phyloP scores from a whole-genome alignment of 1,140 invertebrate genomes.

The Platyscapa corneri region DNA sequence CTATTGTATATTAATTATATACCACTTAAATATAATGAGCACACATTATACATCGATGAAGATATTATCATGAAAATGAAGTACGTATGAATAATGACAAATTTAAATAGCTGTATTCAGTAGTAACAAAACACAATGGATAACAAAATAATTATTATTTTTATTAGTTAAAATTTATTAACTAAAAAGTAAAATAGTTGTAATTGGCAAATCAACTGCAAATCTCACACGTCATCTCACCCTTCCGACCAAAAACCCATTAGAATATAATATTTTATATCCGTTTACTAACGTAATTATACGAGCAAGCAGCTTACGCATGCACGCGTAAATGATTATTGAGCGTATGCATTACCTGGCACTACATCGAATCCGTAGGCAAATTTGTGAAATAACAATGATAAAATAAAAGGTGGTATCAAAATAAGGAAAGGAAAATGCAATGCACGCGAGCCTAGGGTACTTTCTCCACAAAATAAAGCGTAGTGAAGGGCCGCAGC shows the following conservation, averaged over 20 bases:
- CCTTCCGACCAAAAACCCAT: conserved; percentile 3
- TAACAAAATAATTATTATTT: too few species aligned
- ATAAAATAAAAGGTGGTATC: conserved; percentile 34
- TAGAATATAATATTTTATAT: not conserved
- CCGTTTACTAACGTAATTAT: conserved; percentile 2
- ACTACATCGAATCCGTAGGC: not conserved
- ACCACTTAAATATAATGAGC: not conserved
- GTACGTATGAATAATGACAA: conserved; percentile 8
- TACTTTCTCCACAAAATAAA: conserved; percentile 44
- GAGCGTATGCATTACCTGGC: not conserved
- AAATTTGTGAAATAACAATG: conserved; percentile 44
- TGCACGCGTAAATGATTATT: conserved; percentile 40
- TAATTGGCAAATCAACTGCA: not conserved
- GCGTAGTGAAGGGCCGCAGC: conserved; percentile 53
- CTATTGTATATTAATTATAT: too few species aligned
- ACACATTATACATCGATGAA: not conserved
- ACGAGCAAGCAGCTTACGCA: too few species aligned
- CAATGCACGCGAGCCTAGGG: conserved; percentile 11
- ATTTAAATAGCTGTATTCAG: not conserved
- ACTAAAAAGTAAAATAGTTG: not conserved
- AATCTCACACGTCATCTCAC: not conserved
- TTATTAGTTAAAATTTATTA: too few species aligned
- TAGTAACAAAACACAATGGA: not conserved
- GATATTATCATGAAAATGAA: not conserved
- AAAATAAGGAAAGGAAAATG: conserved; percentile 6